Conservation (phyloP, 2,888 invertebrate species). For the Torymus texanus region DNA sequence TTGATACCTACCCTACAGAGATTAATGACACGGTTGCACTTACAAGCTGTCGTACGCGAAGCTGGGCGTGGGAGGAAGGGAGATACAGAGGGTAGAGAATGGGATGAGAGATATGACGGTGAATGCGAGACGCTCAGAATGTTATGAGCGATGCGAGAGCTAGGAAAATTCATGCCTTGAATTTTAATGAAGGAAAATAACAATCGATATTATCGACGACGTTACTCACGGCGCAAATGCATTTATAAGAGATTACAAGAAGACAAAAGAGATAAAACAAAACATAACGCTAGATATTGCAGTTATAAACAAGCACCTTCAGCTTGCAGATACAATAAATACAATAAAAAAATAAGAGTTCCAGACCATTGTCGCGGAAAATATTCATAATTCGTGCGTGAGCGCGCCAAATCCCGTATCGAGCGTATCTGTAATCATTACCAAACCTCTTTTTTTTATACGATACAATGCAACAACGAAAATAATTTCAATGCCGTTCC, state of each 20-base stretch:
- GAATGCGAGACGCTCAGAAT: no score
- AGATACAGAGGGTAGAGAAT: constrained; percentile 11
- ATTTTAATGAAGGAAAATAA: neutral
- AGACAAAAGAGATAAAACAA: no score
- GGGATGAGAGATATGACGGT: neutral
- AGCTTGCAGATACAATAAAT: constrained; percentile 20
- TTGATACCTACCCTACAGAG: constrained; percentile 40
- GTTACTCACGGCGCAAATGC: no score
- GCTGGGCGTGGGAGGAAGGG: neutral
- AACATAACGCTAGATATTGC: neutral
- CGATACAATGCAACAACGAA: constrained; percentile 3
- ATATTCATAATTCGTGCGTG: neutral
- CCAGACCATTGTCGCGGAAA: no score
- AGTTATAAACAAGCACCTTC: constrained; percentile 6
- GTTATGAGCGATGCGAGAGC: constrained; percentile 21
- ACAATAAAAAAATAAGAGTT: neutral
- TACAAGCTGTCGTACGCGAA: constrained; percentile 45
- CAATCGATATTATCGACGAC: no score
- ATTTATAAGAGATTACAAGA: no score
- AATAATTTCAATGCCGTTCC: constrained; percentile 38
- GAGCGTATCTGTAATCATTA: no score
- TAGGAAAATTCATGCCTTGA: constrained; percentile 19
- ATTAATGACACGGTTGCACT: constrained; percentile 51
- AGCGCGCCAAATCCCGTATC: no score
- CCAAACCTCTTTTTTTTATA: no score